Conservation (phyloP, 2,888 invertebrate species). For the Hyposoter dolosus region DNA sequence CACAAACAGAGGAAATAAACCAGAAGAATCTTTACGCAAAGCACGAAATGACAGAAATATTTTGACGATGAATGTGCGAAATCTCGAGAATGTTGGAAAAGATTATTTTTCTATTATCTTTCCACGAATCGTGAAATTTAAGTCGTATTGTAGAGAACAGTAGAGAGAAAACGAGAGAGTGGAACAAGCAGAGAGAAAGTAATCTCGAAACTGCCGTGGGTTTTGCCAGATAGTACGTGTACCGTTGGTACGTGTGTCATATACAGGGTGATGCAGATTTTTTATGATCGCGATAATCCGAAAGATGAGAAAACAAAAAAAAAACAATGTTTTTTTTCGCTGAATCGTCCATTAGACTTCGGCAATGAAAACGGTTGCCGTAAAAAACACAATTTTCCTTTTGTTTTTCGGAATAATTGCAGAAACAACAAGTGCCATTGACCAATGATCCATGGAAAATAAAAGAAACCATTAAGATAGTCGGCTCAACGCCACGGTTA, state of each 20-base stretch:
- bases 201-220: constrained; percentile 26
- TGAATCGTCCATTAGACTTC: not conserved
- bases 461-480: not conserved
- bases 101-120: constrained; percentile 56
- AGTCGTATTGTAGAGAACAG: constrained; percentile 20
- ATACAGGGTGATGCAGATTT: not conserved
- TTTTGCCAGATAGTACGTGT: not conserved
- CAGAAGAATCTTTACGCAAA: not conserved
- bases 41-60: constrained; percentile 10
- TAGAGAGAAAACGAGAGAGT: constrained; percentile 7
- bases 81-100: constrained; percentile 28
- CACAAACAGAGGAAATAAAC: not conserved
- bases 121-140: constrained; percentile 46
- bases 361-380: not conserved
- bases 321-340: not conserved
- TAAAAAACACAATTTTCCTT: not conserved
- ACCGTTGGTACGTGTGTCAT: constrained; percentile 11
- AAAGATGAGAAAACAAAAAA: not conserved
- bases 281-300: not conserved
- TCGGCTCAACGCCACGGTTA: no score
- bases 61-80: constrained; percentile 25
- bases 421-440: not conserved
- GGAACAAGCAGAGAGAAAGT: constrained; percentile 25
- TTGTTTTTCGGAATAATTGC: not conserved
- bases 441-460: not conserved